Base-by-base conservation (phyloP, 1,140 invertebrate genomes). In the Caligus rogercresseyi region DNA sequence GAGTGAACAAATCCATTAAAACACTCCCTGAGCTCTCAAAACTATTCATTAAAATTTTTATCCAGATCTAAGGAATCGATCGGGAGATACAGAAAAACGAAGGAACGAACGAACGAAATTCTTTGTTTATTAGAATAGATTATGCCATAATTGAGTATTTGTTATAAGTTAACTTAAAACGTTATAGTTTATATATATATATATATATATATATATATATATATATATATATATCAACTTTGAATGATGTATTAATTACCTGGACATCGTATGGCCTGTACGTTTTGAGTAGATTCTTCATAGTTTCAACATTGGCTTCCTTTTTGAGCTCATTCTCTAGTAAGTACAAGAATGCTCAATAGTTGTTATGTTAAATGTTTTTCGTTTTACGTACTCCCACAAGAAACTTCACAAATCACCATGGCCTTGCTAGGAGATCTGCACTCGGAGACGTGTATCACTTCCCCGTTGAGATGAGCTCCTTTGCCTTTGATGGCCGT, bases 301-400 rank as follows among this genome's bases (percentile, higher is more conserved):
- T 20, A 13, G 56, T 63, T 16, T 14, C 21, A 14, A 63, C 2
- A 21, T 51, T 51, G 1, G 25, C 19, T 18, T 58, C 18, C 57
- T 55, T 54, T 54, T 63, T 63, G 52, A n/a, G 16, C 52, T 63
- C 23, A 53, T 63, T 54, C 4, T 51, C 61, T 43, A 43, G 7
- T 11, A 7, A 43, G n/a, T n/a, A 43, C 7, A 11, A n/a, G n/a
- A 43, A 43, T n/a, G 31, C 7, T 43, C 31, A 7, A 43, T 43
- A 43, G n/a, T 7, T 43, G n/a, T n/a, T 43, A 43, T 11, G n/a
- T 11, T 11, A 43, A 43, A 43, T 7, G 7, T 43, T 11, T n/a
- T n/a, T 43, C 31, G 31, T n/a, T 43, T 43, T 7, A 43, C 31
- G 7, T 43, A 43, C 31, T 16, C 19, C 53, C 15, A 54, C 53